phyloP scores from a whole-genome alignment of 2,888 invertebrate genomes.

The Galerucella calmariensis region DNA sequence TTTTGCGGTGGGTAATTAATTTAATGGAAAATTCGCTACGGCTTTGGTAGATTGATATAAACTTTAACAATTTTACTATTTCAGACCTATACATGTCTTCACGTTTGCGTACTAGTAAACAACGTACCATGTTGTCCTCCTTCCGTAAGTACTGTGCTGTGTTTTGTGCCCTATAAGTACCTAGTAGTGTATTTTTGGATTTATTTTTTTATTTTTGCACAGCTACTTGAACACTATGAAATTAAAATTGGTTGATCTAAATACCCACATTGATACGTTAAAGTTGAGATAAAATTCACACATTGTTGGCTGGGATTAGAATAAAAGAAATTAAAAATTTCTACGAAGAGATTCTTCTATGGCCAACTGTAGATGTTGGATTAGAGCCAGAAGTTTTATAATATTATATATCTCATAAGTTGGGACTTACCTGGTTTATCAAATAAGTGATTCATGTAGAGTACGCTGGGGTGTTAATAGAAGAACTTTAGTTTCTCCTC shows the following conservation, averaged over 20 bases:
- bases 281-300: too few species aligned
- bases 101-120: slow-evolving; percentile 88
- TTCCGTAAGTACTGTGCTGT: slow-evolving; percentile 70
- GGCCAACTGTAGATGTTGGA: too few species aligned
- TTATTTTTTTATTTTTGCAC: slow-evolving; percentile 1
- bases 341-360: too few species aligned
- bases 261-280: too few species aligned
- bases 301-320: too few species aligned
- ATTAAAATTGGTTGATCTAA: not conserved
- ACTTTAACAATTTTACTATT: slow-evolving; percentile 53
- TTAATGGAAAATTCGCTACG: not conserved
- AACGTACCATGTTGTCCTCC: slow-evolving; percentile 87
- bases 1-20: slow-evolving; percentile 2
- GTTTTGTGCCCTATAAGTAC: slow-evolving; percentile 4
- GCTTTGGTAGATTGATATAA: not conserved
- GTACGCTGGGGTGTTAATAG: too few species aligned
- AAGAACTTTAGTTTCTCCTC: too few species aligned
- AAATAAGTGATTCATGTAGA: too few species aligned
- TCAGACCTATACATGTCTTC: slow-evolving; percentile 91
- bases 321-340: too few species aligned
- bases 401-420: too few species aligned
- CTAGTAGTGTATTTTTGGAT: slow-evolving; percentile 22
- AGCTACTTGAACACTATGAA: not conserved
- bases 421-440: too few species aligned
- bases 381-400: too few species aligned